A percentile compares a stretch with the other conserved stretches of the same genome.
Evolutionary conservation across 2,113 vertebrate genomes (phyloP).

Genomic region (Oreochromis tanganicae): DNA sequence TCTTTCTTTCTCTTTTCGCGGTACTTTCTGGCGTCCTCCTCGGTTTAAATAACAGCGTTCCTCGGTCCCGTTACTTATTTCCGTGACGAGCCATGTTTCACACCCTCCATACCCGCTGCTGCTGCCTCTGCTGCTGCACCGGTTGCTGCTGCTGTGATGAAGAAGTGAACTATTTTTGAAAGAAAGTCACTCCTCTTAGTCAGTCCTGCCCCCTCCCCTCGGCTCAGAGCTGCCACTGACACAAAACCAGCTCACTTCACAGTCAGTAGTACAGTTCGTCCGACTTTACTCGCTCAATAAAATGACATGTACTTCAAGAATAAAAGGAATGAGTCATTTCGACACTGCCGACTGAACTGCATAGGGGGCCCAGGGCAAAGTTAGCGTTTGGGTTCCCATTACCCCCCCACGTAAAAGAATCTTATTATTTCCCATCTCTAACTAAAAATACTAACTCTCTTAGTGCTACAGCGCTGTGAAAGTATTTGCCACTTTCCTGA

Average conservation of each 20-base stretch:
- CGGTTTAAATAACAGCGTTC: not conserved
- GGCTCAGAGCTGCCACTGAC: not conserved
- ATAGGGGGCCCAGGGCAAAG: not conserved
- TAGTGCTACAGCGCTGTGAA: not conserved
- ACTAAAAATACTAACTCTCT: not conserved
- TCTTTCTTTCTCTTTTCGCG: not conserved
- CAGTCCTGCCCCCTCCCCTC: not conserved
- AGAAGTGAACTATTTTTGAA: slow-evolving; percentile 42
- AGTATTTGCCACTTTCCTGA: not conserved
- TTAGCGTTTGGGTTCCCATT: not conserved
- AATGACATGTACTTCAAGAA: not conserved
- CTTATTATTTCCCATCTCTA: not conserved
- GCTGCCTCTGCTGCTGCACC: not conserved
- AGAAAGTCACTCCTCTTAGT: slow-evolving; percentile 55
- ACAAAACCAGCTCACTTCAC: not conserved
- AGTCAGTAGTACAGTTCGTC: not conserved
- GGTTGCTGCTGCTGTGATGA: not conserved
- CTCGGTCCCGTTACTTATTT: slow-evolving; percentile 36
- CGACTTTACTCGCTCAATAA: not conserved
- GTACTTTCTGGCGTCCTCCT: not conserved
- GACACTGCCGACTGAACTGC: not conserved
- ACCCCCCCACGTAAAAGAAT: not conserved
- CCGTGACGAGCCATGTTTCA: slow-evolving; percentile 18
- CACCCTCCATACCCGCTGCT: not conserved
- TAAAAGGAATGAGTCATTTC: not conserved